phyloP scores from a whole-genome alignment of 2,113 vertebrate species.

The Ophiodon elongatus region DNA sequence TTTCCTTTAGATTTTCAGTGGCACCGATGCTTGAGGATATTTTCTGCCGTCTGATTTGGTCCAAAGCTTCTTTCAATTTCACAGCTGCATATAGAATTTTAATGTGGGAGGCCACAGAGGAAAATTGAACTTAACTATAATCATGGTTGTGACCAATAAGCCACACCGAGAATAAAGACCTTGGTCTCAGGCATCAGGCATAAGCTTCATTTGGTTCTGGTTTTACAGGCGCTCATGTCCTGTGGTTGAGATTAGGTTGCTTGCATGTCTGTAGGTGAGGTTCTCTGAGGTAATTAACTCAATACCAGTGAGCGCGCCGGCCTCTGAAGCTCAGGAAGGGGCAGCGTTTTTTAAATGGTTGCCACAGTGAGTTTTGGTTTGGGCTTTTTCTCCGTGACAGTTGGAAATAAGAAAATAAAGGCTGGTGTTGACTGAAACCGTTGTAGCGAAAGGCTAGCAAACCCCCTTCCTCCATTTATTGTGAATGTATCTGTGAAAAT shows the following conservation, averaged over 20 bases:
- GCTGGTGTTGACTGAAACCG: background rate
- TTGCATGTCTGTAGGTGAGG: background rate
- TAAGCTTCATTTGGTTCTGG: background rate
- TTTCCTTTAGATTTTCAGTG: background rate
- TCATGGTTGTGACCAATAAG: conserved; percentile 24
- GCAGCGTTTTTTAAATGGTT: background rate
- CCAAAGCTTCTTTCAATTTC: conserved; percentile 17
- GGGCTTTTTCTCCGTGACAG: background rate
- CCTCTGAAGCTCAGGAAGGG: background rate
- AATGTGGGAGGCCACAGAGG: conserved; percentile 28
- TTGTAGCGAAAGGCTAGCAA: background rate
- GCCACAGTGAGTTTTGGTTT: background rate
- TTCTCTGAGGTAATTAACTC: conserved; percentile 26
- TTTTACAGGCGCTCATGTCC: background rate
- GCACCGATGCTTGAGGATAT: background rate
- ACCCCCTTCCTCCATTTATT: background rate
- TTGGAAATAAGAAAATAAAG: background rate
- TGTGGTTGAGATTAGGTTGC: background rate
- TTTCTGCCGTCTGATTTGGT: conserved; percentile 14
- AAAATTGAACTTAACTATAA: conserved; percentile 8
- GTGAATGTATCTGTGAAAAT: background rate
- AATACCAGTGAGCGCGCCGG: background rate
- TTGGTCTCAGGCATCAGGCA: no score
- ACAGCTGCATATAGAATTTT: conserved; percentile 27
- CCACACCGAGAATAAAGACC: conserved; percentile 22